Base-by-base conservation (phyloP, 2,113 vertebrate species). In the Alethe castanea region DNA sequence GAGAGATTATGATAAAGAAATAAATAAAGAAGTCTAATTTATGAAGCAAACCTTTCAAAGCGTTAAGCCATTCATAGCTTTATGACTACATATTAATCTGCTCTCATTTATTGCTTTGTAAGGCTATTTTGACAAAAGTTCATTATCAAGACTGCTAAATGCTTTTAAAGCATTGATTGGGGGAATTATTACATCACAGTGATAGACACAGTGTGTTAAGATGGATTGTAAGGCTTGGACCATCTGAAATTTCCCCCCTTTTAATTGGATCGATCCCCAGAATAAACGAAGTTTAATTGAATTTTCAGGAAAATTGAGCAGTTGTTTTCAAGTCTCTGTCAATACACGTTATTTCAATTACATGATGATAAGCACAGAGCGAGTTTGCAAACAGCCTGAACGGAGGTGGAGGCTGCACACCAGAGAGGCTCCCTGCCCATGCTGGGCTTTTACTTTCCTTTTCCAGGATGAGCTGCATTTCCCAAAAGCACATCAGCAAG, bases 201-300 rank as follows among this genome's bases (percentile, higher is more conserved):
- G 97, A 98, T 98, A 98, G 98, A 98, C 97, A 98, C 96, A 95
- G 98, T 97, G 97, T 97, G 98, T 98, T 97, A 98, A 98, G 98
- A 99, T 98, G 98, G 98, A 99, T 98, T 97, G 97, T 97, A 93
- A 97, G 98, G 98, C 98, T 97, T n/a, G 80, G 98, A 97, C 97
- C 97, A 97, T 97, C 97, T 97, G 96, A 98, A 98, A 97, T 97
- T 97, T 97, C 90, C 97, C 97, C 97, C 97, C 97, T 99, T 98
- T 98, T 98, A 97, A 97, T 97, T 98, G 98, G 98, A 99, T 99
- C 97, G 98, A 99, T 99, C 98, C 97, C 95, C 95, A 98, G 98
- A 98, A 99, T 99, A 99, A 99, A 99, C 98, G 98, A 99, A 99
- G 98, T 99, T 99, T 99, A 99, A 99, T 99, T 99, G 98, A 99